phyloP scores from a whole-genome alignment of 2,797 vertebrate species.

The Sarcoramphus papa region DNA sequence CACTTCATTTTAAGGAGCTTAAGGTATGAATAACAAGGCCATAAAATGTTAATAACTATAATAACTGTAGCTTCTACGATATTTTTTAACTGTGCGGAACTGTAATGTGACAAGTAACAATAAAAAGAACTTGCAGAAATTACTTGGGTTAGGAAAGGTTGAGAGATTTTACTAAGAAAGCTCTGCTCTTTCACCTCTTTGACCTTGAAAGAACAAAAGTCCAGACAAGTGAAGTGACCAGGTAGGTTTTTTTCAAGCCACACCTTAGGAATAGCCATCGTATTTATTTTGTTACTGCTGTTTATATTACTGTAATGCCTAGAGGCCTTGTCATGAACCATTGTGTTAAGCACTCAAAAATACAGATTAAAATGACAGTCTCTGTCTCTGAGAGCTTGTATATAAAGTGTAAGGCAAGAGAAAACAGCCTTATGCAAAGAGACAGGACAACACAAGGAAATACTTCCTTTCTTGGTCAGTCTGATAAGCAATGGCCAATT shows the following conservation, averaged over 20 bases:
- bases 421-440: neutral
- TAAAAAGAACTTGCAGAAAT: conserved; percentile 65
- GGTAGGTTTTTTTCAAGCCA: neutral
- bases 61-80: conserved; percentile 61
- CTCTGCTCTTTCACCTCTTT: neutral
- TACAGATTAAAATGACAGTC: conserved; percentile 30
- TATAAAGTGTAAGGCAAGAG: neutral
- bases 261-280: neutral
- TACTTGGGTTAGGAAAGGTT: conserved; percentile 27
- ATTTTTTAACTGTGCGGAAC: conserved; percentile 66
- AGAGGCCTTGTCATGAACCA: neutral
- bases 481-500: neutral
- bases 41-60: conserved; percentile 77
- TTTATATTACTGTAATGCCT: neutral
- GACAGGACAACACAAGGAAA: neutral
- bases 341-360: conserved; percentile 16
- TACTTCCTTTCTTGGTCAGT: neutral
- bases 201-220: conserved; percentile 22
- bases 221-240: neutral
- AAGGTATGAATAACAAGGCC: conserved; percentile 74
- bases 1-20: conserved; percentile 69
- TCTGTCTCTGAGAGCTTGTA: conserved; percentile 1
- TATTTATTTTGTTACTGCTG: neutral
- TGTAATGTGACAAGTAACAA: conserved; percentile 59
- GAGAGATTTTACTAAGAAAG: conserved; percentile 33